Conservation (phyloP, 2,797 vertebrate genomes). For the Clarias pachynema region DNA sequence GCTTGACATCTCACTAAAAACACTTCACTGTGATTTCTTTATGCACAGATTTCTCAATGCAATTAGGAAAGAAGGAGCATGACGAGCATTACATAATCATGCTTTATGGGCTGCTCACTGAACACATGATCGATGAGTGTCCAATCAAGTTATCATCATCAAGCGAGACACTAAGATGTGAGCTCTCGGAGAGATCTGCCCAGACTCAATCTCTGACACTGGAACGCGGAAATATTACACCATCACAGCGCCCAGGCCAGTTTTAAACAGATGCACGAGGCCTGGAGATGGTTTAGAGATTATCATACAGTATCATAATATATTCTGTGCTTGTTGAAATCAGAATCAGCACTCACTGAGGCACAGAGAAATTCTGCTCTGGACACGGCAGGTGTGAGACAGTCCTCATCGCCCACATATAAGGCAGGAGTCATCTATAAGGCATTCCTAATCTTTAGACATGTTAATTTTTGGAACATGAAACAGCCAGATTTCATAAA, state of each 20-base stretch:
- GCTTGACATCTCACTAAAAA: not conserved
- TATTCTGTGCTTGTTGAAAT: not conserved
- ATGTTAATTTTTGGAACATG: no score
- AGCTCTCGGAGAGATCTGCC: not conserved
- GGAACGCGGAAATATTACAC: constrained; percentile 14
- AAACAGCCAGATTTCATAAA: no score
- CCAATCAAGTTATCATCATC: no score
- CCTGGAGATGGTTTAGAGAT: constrained; percentile 1
- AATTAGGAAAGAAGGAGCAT: not conserved
- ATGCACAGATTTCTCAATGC: not conserved
- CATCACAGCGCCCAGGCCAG: not conserved
- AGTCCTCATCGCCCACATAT: not conserved
- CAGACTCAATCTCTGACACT: not conserved
- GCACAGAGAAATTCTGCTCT: constrained; percentile 1
- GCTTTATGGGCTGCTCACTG: not conserved
- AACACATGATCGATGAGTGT: no score
- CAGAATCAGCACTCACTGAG: constrained; percentile 13
- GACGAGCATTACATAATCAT: not conserved
- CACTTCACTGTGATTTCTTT: not conserved
- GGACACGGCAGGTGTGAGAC: not conserved
- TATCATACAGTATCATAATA: not conserved
- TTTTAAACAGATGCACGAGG: not conserved
- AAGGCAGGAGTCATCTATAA: not conserved
- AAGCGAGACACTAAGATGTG: not conserved
- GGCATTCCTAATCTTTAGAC: no score